phyloP scores from a whole-genome alignment of 2,888 invertebrate genomes.

The Drosophila aldrichi region DNA sequence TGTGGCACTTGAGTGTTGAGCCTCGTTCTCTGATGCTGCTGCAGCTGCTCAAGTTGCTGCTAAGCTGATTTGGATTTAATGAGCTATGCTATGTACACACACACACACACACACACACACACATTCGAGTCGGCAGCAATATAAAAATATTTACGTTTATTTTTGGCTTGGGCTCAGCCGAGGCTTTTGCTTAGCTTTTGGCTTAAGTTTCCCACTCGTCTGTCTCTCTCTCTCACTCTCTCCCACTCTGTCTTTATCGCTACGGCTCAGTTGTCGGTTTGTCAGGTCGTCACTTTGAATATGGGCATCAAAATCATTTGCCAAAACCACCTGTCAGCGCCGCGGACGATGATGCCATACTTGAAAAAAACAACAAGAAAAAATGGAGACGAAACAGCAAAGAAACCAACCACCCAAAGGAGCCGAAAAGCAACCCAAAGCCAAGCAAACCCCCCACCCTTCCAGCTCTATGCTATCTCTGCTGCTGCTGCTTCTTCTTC shows the following conservation, averaged over 20 bases:
- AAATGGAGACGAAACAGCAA: not conserved
- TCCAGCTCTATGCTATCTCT: not conserved
- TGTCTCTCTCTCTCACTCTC: not conserved
- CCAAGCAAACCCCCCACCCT: not conserved
- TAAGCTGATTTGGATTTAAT: constrained; percentile 79
- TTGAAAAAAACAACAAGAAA: constrained; percentile 1
- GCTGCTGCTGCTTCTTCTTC: not conserved
- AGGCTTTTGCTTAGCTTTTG: constrained; percentile 13
- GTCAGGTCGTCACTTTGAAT: constrained; percentile 54
- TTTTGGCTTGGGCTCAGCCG: constrained; percentile 14
- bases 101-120: constrained; percentile 9
- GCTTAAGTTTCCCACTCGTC: not conserved
- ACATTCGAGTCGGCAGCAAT: constrained; percentile 45
- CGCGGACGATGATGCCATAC: constrained; percentile 9
- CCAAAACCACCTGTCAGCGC: constrained; percentile 72
- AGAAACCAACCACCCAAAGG: constrained; percentile 4
- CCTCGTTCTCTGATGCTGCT: constrained; percentile 14
- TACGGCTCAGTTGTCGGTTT: constrained; percentile 38
- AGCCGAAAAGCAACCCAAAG: not conserved
- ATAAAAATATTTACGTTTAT: constrained; percentile 68
- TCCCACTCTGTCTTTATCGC: constrained; percentile 41
- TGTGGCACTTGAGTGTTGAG: constrained; percentile 10
- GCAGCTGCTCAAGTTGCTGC: constrained; percentile 44
- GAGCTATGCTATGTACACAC: constrained; percentile 62
- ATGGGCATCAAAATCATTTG: constrained; percentile 56